Conservation (phyloP, 2,113 vertebrate genomes). For the Tringa solitaria region DNA sequence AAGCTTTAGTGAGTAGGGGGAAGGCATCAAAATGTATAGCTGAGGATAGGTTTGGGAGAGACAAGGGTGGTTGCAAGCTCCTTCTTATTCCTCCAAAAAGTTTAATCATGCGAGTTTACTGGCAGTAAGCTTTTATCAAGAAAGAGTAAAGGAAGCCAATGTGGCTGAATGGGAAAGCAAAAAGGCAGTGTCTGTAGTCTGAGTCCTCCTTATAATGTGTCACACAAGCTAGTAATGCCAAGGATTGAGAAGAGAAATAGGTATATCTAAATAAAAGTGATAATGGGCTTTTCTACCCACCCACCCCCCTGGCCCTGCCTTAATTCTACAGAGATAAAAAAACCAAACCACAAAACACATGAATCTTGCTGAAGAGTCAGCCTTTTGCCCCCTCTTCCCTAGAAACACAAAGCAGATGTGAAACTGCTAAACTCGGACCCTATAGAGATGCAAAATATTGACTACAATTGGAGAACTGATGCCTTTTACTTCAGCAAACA, state of each 20-base stretch:
- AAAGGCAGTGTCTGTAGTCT: background rate
- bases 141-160: background rate
- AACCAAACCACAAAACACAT: background rate
- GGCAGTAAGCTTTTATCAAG: background rate
- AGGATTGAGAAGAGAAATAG: background rate
- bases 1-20: background rate
- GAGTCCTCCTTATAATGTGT: background rate
- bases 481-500: background rate
- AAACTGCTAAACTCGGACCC: background rate
- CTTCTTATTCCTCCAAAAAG: background rate
- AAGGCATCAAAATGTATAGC: background rate
- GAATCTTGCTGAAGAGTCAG: background rate
- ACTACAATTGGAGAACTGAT: background rate
- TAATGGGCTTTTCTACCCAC: background rate
- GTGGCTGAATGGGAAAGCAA: background rate
- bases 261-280: background rate
- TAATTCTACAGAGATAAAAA: background rate
- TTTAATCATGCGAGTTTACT: background rate
- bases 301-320: fast-evolving
- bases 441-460: background rate
- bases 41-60: background rate
- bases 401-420: background rate
- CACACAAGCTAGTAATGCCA: background rate
- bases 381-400: background rate
- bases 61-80: background rate